These are phyloP conservation scores for Cervus canadensis DNA, from an alignment of 2,113 vertebrate species.

Conservation along the genomic window DNA sequence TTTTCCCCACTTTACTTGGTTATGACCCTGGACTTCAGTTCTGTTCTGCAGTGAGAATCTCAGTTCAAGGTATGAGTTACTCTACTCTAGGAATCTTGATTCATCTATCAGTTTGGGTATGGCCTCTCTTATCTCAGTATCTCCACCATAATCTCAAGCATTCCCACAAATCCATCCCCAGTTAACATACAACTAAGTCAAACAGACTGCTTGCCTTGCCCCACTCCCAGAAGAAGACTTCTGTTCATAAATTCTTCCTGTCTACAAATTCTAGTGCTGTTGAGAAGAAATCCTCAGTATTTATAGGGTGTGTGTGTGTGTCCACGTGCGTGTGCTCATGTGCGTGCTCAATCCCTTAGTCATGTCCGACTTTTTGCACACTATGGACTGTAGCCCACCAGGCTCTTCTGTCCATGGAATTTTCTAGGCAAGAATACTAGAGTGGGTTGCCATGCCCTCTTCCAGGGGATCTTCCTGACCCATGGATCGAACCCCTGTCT, in stretches of 20 bases:
- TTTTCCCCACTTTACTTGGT: neutral
- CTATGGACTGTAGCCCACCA: neutral
- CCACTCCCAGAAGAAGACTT: neutral
- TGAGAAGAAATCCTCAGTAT: neutral
- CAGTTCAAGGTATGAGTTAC: neutral
- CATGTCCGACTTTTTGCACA: neutral
- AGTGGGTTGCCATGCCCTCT: neutral
- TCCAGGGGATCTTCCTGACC: neutral
- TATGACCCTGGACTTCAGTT: neutral
- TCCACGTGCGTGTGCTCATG: neutral
- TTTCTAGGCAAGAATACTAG: neutral
- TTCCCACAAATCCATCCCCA: neutral
- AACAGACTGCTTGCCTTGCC: neutral
- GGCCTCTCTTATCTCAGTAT: neutral
- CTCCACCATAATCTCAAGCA: neutral
- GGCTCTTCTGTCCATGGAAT: neutral
- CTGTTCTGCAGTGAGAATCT: neutral
- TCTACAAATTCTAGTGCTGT: neutral
- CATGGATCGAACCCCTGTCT: neutral
- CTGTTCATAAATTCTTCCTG: neutral
- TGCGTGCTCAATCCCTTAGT: neutral
- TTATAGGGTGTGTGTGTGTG: neutral
- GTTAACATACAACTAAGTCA: neutral
- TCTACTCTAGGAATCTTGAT: neutral
- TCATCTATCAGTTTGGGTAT: neutral